These are phyloP conservation scores for Drosophila serrata DNA, from an alignment of 1,140 invertebrate genomes.

Conservation along the genomic window DNA sequence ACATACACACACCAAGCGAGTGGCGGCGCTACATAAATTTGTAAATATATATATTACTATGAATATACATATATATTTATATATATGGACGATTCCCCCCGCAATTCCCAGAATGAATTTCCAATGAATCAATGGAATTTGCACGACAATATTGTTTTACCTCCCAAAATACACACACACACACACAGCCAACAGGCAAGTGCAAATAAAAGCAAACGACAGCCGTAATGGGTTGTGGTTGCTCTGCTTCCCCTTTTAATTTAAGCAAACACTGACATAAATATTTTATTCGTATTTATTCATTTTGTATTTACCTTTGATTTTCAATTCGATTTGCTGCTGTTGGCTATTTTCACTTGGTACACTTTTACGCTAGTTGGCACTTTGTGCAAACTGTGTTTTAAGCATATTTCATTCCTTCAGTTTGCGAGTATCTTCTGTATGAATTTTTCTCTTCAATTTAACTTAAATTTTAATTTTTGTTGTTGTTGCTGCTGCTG, in stretches of 20 bases:
- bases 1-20: slow-evolving; percentile 24
- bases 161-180: too few relatives aligned
- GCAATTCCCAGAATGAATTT: slow-evolving; percentile 33
- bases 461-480: slow-evolving; percentile 19
- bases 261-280: slow-evolving; percentile 38
- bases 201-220: slow-evolving; percentile 27
- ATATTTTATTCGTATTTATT: too few relatives aligned
- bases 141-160: slow-evolving; percentile 26
- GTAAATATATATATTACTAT: slow-evolving; percentile 50
- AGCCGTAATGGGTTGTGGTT: slow-evolving; percentile 8
- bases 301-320: slow-evolving; percentile 64
- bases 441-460: slow-evolving; percentile 24
- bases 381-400: slow-evolving; percentile 71
- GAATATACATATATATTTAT: slow-evolving; percentile 1
- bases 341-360: slow-evolving; percentile 50
- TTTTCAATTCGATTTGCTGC: slow-evolving; percentile 46
- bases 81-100: slow-evolving; percentile 33
- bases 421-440: slow-evolving; percentile 44
- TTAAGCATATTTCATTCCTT: slow-evolving; percentile 66
- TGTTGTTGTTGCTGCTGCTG: slow-evolving; percentile 24
- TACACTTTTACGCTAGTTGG: slow-evolving; percentile 63
- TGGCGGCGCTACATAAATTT: slow-evolving; percentile 36
- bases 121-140: slow-evolving; percentile 37
- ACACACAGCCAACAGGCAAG: slow-evolving; percentile 8
- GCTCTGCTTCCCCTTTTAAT: slow-evolving; percentile 17